Base-by-base conservation (phyloP, 2,888 invertebrate species). In the Drosophila macrothrix region DNA sequence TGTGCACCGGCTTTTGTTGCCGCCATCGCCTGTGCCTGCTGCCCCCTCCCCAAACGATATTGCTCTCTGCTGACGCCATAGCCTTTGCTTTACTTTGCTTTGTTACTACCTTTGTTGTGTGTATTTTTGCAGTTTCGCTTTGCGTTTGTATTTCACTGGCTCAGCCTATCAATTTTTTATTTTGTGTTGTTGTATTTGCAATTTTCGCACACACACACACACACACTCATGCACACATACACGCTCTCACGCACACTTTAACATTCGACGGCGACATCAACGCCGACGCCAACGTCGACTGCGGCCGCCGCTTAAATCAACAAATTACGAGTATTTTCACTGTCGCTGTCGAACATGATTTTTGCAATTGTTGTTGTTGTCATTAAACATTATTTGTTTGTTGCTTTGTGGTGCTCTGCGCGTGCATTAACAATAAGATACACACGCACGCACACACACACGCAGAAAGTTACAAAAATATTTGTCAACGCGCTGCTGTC, bases 1-100 rank as follows among this genome's bases (percentile, higher is more conserved):
- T 73, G 84, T 68, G 86, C 84, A 84, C 90, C 90, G 89, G 89
- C 88, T 90, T 83, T 77, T 84, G 82, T 83, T 86, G 83, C 85
- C 84, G 76, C 72, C 70, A 68, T 50, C 67, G 58, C 28, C 56
- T 10, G 29, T 62, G 59, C 63, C 29, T 56, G 59, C 58, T 68
- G 80, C 58, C 65, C 49, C 66, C 75, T 53, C 66, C 68, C 66
- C 76, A 68, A 80, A 52, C 78, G 41, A 55, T 29, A 65, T 35
- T 65, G 71, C 58, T 22, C 67, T 31, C 68, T 74, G 61, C 80
- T 78, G 80, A 80, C 78, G 78, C 70, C 79, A 71, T 71, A 61
- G 59, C 62, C 53, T 69, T 71, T 73, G 67, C 81, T 81, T 79
- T 82, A 67, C 52, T 69, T 71, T 73, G 69, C 81, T 81, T 79